Evolutionary conservation across 2,113 vertebrate species (phyloP).

Genomic region (Periophthalmodon schlosseri): DNA sequence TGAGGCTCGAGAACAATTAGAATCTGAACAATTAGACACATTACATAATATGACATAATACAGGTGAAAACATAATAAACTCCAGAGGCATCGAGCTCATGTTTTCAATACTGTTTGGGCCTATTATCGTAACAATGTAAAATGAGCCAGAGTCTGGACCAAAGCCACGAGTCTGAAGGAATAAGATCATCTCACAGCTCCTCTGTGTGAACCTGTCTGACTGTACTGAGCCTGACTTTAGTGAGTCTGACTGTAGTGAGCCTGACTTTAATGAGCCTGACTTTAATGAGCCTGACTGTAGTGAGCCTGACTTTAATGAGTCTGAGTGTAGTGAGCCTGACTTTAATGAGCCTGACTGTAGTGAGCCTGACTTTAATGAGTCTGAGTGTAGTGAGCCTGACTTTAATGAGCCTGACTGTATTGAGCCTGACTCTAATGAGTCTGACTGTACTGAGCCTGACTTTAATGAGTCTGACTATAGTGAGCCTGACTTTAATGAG

Average conservation of each 20-base stretch:
- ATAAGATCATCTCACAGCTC: slow-evolving; percentile 79
- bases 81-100: neutral
- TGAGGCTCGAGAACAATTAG: neutral
- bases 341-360: no score
- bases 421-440: slow-evolving; percentile 33
- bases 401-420: slow-evolving; percentile 44
- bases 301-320: no score
- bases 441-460: no score
- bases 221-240: no score
- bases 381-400: no score
- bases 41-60: neutral
- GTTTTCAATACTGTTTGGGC: neutral
- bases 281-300: no score
- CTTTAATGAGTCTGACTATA: no score
- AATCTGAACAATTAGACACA: neutral
- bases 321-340: no score
- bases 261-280: no score
- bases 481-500: no score
- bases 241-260: no score
- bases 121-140: neutral
- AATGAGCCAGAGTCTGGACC: neutral
- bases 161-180: slow-evolving; percentile 14
- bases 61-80: neutral
- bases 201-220: slow-evolving; percentile 82
- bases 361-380: no score